phyloP scores from a whole-genome alignment of 1,140 invertebrate genomes.

The Lepidurus couesii region DNA sequence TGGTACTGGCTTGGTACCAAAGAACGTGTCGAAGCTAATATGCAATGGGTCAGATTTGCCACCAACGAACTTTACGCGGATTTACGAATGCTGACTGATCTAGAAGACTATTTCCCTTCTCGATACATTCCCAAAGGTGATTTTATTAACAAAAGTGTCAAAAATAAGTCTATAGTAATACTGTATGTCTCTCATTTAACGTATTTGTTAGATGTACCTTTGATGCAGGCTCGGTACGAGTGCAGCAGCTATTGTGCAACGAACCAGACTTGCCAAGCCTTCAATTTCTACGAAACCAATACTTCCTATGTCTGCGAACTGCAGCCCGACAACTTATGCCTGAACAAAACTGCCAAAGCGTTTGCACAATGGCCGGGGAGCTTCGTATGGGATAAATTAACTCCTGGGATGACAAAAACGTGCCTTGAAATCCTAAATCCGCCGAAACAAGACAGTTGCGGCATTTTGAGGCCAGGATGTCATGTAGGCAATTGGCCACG shows the following conservation, averaged over 20 bases:
- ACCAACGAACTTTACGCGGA: no score
- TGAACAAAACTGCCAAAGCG: background rate
- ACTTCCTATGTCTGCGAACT: background rate
- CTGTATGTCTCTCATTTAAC: background rate
- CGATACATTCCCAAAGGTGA: no score
- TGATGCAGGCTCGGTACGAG: background rate
- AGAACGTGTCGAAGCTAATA: no score
- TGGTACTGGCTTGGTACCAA: no score
- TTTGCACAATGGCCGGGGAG: background rate
- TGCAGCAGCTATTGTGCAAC: background rate
- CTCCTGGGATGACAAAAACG: background rate
- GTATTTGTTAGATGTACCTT: background rate
- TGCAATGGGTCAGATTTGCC: no score
- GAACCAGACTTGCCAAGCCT: background rate
- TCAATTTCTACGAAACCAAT: background rate
- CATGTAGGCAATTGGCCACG: background rate
- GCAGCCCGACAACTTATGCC: background rate
- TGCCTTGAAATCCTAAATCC: background rate
- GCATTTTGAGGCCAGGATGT: background rate
- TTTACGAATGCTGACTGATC: no score
- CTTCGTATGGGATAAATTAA: background rate
- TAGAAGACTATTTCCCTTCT: no score
- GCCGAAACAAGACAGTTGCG: background rate
- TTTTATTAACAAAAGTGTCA: no score
- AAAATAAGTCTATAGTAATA: no score